These are phyloP conservation scores for Smutsia temminckii DNA, from an alignment of 2,797 vertebrate species.

Conservation along the genomic window DNA sequence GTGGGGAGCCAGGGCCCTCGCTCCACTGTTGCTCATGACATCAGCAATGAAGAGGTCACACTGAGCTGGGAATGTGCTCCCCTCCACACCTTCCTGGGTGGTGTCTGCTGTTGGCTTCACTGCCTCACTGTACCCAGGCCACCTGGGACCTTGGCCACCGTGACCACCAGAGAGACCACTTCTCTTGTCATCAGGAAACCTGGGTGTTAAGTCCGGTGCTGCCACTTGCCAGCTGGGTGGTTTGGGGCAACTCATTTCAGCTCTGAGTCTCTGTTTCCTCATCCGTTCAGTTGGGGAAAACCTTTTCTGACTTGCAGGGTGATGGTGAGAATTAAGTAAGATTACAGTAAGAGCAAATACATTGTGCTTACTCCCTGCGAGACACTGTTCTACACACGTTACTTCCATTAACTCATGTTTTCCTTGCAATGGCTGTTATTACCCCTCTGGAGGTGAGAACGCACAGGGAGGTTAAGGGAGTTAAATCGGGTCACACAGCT, in stretches of 20 bases:
- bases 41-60: fast-evolving
- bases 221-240: not conserved
- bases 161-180: not conserved
- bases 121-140: not conserved
- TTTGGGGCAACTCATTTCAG: not conserved
- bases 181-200: fast-evolving
- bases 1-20: not conserved
- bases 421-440: fast-evolving
- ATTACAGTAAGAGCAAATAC: fast-evolving
- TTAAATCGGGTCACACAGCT: not conserved
- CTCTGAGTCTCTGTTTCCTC: not conserved
- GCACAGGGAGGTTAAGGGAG: fast-evolving
- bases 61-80: not conserved
- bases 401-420: fast-evolving
- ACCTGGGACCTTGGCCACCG: fast-evolving
- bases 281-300: too few relatives aligned
- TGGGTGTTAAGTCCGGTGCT: fast-evolving
- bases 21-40: fast-evolving
- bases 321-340: not conserved
- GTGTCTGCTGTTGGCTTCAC: not conserved
- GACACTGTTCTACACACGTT: fast-evolving
- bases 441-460: not conserved
- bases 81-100: fast-evolving
- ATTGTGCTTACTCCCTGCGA: fast-evolving
- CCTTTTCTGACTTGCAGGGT: not conserved